These are phyloP conservation scores for Penaeus monodon DNA, from an alignment of 2,888 invertebrate genomes.

Conservation along the genomic window DNA sequence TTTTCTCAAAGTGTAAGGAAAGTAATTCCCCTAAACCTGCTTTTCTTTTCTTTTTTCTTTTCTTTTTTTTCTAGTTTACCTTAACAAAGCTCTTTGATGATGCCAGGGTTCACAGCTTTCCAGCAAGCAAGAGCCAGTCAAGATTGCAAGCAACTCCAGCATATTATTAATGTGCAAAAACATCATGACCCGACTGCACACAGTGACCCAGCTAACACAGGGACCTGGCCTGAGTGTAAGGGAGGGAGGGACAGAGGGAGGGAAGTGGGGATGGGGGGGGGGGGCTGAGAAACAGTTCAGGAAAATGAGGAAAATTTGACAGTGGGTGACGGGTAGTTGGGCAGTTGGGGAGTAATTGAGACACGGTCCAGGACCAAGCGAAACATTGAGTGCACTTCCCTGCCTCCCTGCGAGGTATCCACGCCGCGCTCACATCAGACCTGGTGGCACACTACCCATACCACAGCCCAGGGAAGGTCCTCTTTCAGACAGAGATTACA, in stretches of 20 bases:
- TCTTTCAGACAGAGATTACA: not conserved
- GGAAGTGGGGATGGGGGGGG: too few species aligned
- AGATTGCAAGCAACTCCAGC: conserved; percentile 16
- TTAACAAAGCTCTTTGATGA: not conserved
- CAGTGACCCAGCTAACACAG: too few species aligned
- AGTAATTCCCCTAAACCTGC: too few species aligned
- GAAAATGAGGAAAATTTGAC: too few species aligned
- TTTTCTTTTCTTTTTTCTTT: too few species aligned
- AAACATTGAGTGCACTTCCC: conserved; percentile 57
- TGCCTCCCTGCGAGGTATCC: conserved; percentile 34
- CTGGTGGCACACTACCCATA: conserved; percentile 40
- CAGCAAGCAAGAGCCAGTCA: not conserved
- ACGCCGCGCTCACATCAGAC: conserved; percentile 11
- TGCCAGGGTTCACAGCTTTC: not conserved
- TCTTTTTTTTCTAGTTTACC: too few species aligned
- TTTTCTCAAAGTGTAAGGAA: too few species aligned
- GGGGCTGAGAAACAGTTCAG: too few species aligned
- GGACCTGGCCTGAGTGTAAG: too few species aligned
- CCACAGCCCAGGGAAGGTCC: conserved; percentile 32
- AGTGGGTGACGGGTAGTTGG: too few species aligned
- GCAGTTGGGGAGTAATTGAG: conserved; percentile 4
- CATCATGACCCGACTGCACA: not conserved
- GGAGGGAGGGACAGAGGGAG: too few species aligned
- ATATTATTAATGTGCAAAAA: not conserved
- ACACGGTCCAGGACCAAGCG: conserved; percentile 24